Base-by-base conservation (phyloP, 2,797 vertebrate species). In the Tokudaia tokunoshimensis region DNA sequence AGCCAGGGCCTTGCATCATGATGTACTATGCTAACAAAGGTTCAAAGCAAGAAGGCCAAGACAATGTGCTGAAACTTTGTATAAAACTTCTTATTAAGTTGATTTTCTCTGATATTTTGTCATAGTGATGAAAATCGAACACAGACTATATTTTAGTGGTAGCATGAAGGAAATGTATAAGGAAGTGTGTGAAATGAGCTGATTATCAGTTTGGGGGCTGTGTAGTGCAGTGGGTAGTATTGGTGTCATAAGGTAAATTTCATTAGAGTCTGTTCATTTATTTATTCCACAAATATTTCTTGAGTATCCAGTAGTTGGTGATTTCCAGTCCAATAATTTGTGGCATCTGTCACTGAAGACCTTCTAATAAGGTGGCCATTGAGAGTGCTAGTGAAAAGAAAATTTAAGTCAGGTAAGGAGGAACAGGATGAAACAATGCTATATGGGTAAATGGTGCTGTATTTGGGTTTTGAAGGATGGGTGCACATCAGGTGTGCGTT, bases 181-280 rank as follows among this genome's bases (percentile, higher is more conserved):
- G 20, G 26, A 74, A 83, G 34, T 82, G 41, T 11, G 52, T 63
- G 37, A 11, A 1, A 37, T 59, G 29, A 74, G 0, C 29, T 91
- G 34, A 67, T 79, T 11, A 79, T n/a, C 55, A 89, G 22, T 59
- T 75, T 84, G 24, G 61, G 29, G 31, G 89, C 63, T 70, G n/a
- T 93, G 57, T 41, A 20, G 44, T 80, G 26, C 26, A 57, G 31
- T n/a, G 37, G 15, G 57, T 34, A n/a, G 8, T 13, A 55, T 52
- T 78, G 82, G 47, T 74, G n/a, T 83, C 31, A 74, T 55, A 82
- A 94, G 70, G 34, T 83, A 61, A 85, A 61, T 91, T 59, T 91
- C 50, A 86, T 80, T 52, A 70, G 13, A 11, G 29, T 67, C 79
- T 59, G 52, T 4, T 3, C 26, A 67, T 37, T 57, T 86, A 1